Conservation (phyloP, 1,140 invertebrate species). For the Apis cerana region DNA sequence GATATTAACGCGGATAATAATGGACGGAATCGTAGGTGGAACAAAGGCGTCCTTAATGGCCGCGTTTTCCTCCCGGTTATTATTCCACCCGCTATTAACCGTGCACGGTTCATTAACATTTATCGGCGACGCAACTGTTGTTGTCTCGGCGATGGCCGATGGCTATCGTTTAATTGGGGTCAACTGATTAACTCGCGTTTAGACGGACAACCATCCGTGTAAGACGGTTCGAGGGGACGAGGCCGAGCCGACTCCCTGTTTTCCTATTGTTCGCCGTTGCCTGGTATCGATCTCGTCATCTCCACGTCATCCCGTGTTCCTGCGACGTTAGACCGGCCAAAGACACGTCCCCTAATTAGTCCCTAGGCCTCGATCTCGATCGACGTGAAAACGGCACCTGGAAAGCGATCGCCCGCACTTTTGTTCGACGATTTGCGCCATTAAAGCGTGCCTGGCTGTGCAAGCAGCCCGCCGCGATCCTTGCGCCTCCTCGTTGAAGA, state of each 20-base stretch:
- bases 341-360: slow-evolving; percentile 34
- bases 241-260: not conserved
- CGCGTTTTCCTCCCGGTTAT: slow-evolving; percentile 45
- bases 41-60: slow-evolving; percentile 58
- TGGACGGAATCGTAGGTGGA: slow-evolving; percentile 43
- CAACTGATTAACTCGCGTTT: slow-evolving; percentile 59
- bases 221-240: slow-evolving; percentile 13
- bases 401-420: slow-evolving; percentile 13
- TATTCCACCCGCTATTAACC: slow-evolving; percentile 50
- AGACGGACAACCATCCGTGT: slow-evolving; percentile 3
- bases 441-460: not conserved
- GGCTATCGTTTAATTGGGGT: slow-evolving; percentile 65
- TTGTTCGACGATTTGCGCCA: not conserved
- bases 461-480: not conserved
- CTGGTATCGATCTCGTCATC: slow-evolving; percentile 42
- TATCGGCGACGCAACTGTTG: slow-evolving; percentile 59
- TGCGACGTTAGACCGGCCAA: slow-evolving; percentile 7
- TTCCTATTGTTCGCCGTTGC: slow-evolving; percentile 47
- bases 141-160: slow-evolving; percentile 55
- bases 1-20: slow-evolving; percentile 50
- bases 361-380: not conserved
- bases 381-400: not conserved
- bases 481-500: not conserved
- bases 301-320: slow-evolving; percentile 13
- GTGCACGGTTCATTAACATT: slow-evolving; percentile 64